Percentiles rank a stretch among this genome's conserved stretches.
phyloP scores from a whole-genome alignment of 2,797 vertebrate species.

The Malacoctenus gilli region DNA sequence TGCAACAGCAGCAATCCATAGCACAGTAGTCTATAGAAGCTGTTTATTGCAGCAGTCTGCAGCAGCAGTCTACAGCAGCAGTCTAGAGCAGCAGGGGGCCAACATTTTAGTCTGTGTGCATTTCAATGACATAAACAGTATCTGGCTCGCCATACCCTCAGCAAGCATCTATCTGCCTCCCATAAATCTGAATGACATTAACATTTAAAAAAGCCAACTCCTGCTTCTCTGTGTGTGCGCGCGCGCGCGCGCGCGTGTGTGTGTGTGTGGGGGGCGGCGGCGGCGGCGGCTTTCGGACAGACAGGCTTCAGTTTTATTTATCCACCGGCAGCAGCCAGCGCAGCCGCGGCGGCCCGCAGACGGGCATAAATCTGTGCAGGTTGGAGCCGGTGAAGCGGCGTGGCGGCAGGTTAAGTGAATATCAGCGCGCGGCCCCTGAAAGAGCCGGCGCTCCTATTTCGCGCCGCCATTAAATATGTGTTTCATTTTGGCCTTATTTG shows the following conservation, averaged over 20 bases:
- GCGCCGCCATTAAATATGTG: constrained; percentile 70
- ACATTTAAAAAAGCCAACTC: constrained; percentile 65
- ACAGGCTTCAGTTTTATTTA: constrained; percentile 65
- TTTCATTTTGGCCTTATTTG: constrained; percentile 76
- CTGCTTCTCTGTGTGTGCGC: constrained; percentile 16
- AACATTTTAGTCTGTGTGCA: constrained; percentile 51
- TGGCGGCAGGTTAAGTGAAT: constrained; percentile 75
- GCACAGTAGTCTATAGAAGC: too few relatives aligned
- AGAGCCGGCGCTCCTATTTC: constrained; percentile 55
- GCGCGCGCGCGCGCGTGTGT: too few relatives aligned
- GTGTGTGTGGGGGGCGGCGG: constrained; percentile 24
- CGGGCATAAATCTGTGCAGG: constrained; percentile 66
- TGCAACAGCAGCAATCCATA: too few relatives aligned
- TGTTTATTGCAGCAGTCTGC: constrained; percentile 11
- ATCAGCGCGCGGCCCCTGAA: constrained; percentile 59
- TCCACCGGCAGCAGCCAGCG: constrained; percentile 23
- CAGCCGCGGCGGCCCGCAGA: constrained; percentile 30
- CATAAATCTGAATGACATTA: constrained; percentile 80
- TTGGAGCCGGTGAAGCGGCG: constrained; percentile 40
- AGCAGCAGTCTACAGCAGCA: background rate
- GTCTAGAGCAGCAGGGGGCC: constrained; percentile 33
- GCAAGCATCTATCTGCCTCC: constrained; percentile 56
- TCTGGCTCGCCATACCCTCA: constrained; percentile 46
- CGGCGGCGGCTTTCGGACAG: constrained; percentile 47
- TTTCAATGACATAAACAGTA: constrained; percentile 70